phyloP scores from a whole-genome alignment of 2,888 invertebrate species.

The Colostygia pectinataria region DNA sequence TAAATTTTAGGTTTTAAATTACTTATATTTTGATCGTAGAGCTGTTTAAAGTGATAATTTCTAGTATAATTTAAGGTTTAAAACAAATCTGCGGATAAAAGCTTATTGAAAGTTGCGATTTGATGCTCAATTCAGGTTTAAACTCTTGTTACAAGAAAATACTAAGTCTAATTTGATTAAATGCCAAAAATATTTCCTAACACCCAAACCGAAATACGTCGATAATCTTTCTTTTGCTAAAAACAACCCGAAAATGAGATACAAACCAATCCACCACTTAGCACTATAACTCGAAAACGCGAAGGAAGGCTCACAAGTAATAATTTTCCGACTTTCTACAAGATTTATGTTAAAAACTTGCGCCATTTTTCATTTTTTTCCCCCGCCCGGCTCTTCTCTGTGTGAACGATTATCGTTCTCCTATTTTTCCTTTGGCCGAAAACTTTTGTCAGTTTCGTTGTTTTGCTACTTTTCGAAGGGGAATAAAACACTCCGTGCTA shows the following conservation, averaged over 20 bases:
- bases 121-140: too few species aligned
- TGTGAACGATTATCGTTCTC: constrained; percentile 77
- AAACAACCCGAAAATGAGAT: constrained; percentile 27
- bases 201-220: background rate
- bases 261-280: constrained; percentile 31
- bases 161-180: background rate
- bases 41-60: too few species aligned
- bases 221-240: constrained; percentile 1
- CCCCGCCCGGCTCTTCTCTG: constrained; percentile 47
- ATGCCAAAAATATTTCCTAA: background rate
- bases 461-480: constrained; percentile 40
- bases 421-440: constrained; percentile 48
- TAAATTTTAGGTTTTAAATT: too few species aligned
- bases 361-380: constrained; percentile 75
- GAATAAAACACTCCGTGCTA: constrained; percentile 36
- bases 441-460: constrained; percentile 47
- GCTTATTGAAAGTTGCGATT: too few species aligned
- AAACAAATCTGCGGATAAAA: too few species aligned
- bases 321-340: constrained; percentile 67
- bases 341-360: constrained; percentile 81
- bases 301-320: constrained; percentile 62
- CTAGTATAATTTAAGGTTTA: too few species aligned
- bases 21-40: too few species aligned
- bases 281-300: constrained; percentile 37
- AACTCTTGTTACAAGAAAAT: too few species aligned